Evolutionary conservation across 2,113 vertebrate genomes (phyloP), one percentile per base, ranked within the genome.

Genomic region (Mellivora capensis): DNA sequence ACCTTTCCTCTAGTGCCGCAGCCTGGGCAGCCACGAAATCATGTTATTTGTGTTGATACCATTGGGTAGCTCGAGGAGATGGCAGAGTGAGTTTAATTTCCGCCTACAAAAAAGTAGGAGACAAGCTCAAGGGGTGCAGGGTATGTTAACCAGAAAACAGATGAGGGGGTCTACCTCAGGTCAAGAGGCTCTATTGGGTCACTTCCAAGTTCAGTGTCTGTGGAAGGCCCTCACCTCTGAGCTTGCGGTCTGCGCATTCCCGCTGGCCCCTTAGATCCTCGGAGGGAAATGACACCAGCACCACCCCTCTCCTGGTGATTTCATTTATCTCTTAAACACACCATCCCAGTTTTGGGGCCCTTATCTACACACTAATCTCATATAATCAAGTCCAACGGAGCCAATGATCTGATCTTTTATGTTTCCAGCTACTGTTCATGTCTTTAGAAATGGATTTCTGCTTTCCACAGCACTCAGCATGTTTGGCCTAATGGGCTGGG

Each of bases 371-470:
- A 11, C 34, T 49, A n/a, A 39, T 80, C 81, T 88, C 87, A 82
- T 86, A 61, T 44, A 96, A 91, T 94, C 80, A 90, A 86, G 91
- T 89, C 86, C 87, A 23, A 42, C 0, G 2, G 64, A 7, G 93
- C 76, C 0, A 12, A 18, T 4, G 81, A 93, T 34, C 27, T 27
- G 94, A 95, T 27, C 91, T 81, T 27, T 74, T 0, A 10, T 82
- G 54, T 90, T 44, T 1, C 72, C 27, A 25, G 69, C 44, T 39
- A 64, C 61, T 59, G 27, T 64, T 91, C 29, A 8, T 9, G 18
- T 69, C 87, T n/a, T 95, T 83, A 67, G 54, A 97, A 90, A 93
- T 94, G 27, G 3, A 52, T 34, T 97, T 97, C 77, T 97, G 64
- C 49, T 59, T 95, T 95, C 92, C 49, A 9, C n/a, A 90, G 83